A percentile compares a stretch with the other conserved stretches of the same genome.
These are phyloP conservation scores for Pachyramphus minor DNA, from an alignment of 2,113 vertebrate species.

Conservation along the genomic window DNA sequence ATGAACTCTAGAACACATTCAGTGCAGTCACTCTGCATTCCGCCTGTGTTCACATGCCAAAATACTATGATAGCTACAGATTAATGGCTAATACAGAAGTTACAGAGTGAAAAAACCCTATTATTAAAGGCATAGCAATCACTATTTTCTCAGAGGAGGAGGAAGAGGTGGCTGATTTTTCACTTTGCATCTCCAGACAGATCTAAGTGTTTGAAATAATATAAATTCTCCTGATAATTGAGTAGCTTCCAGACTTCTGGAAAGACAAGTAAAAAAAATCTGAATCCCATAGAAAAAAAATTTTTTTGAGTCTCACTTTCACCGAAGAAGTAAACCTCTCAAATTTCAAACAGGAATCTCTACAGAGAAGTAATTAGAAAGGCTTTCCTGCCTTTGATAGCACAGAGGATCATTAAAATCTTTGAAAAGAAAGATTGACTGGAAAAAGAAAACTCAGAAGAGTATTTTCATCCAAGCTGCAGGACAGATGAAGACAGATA, in stretches of 20 bases:
- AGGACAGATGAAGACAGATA: background rate
- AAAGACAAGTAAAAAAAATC: background rate
- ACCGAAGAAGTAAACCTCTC: background rate
- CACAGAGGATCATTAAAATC: background rate
- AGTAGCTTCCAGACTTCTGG: background rate
- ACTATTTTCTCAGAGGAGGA: background rate
- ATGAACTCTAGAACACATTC: background rate
- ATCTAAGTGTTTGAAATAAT: background rate
- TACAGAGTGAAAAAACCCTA: background rate
- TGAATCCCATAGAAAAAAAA: background rate
- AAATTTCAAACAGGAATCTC: background rate
- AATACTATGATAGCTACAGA: background rate
- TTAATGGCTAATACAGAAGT: background rate
- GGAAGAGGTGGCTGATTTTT: background rate
- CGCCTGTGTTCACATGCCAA: background rate
- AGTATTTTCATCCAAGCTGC: background rate
- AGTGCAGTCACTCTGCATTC: background rate
- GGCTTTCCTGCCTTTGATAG: background rate
- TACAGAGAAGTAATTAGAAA: background rate
- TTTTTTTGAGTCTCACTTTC: background rate
- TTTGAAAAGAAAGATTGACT: background rate
- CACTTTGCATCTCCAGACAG: background rate
- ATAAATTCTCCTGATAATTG: slow-evolving; percentile 5
- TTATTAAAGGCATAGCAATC: background rate
- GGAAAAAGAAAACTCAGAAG: background rate